Conservation (phyloP, 2,113 vertebrate species). For the Rattus norvegicus region GRCr8 NC_086039.1:97266001-97266500, state of each 20-base stretch:
- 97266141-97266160: no score
- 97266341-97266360: not conserved
- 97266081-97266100: not conserved
- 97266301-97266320: no score
- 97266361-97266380: no score
- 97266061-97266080: not conserved
- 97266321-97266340: not conserved
- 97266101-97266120: no score
- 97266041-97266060: not conserved
- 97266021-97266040: not conserved
- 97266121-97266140: not conserved
- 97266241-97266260: not conserved
- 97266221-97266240: not conserved
- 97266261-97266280: not conserved
- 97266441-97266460: not conserved
- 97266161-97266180: no score
- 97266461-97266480: conserved; percentile 10
- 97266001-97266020: no score
- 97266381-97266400: not conserved
- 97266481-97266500: not conserved
- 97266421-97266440: conserved; percentile 15
- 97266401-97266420: not conserved
- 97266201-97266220: not conserved
- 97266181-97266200: not conserved
- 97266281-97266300: not conserved